Base-by-base conservation (phyloP, 2,888 invertebrate genomes). In the Eristalinus sepulchralis region DNA sequence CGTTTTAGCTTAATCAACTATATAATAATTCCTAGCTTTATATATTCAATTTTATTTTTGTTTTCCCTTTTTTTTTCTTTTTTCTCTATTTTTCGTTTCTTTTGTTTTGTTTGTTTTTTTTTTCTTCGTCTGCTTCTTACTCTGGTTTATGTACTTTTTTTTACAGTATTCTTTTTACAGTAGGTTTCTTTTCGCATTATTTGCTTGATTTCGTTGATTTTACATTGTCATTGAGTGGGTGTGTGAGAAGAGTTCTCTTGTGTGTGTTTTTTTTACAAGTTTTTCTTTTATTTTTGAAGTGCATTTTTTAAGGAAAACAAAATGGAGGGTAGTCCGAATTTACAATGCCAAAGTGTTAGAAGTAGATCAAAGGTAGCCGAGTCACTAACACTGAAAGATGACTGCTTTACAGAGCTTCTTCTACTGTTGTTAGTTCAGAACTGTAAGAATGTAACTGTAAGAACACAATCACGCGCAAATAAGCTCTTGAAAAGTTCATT, bases 181-280 rank as follows among this genome's bases (percentile, higher is more conserved):
- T 72, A 67, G 75, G 75, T 86, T 83, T 73, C 86, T 13, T 59
- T 31, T 67, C 24, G 70, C 39, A 24, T 39, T 81, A 63, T 75
- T 83, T 83, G 53, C 70, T 83, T 86, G 67, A 78, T 86, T 86
- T 86, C 83, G 82, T 79, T 86, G 86, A 86, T 83, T 86, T 86
- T 79, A 83, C 86, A 86, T 86, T 86, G 85, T 86, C 86, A 86
- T 86, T 78, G 78, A 78, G 82, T 86, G 85, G 73, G 63, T 81
- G 63, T 81, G 72, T 72, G 81, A 68, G 47, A 27, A 13, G 34
- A 68, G 34, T 63, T 53, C 13, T 57, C 57, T 33, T 22, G 27
- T n/a, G n/a, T n/a, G n/a, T n/a, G n/a, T 13, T 33, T 75, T 17
- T 24, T 34, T 24, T 62, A 62, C 31, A 47, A 17, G 39, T 72